A percentile compares a stretch with the other conserved stretches of the same genome.
These are phyloP conservation scores for Zaprionus inermis DNA, from an alignment of 1,140 invertebrate genomes.

Conservation along the genomic window DNA sequence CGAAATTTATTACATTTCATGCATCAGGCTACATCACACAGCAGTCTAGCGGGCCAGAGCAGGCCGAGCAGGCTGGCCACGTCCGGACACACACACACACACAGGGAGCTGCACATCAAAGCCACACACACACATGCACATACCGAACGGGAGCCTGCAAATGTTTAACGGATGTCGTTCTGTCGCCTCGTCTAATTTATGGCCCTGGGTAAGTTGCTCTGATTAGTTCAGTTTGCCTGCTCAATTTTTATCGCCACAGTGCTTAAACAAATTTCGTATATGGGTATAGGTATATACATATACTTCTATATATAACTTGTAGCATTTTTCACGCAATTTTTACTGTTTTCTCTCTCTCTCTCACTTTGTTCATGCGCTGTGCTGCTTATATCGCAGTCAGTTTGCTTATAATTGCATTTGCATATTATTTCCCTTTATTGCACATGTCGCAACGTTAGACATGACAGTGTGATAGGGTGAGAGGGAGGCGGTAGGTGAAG, in stretches of 20 bases:
- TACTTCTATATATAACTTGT: neutral
- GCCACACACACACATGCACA: constrained; percentile 43
- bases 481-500: neutral
- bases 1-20: constrained; percentile 83
- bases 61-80: constrained; percentile 32
- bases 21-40: constrained; percentile 61
- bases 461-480: constrained; percentile 35
- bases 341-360: neutral
- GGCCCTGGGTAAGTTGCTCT: constrained; percentile 75
- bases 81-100: constrained; percentile 52
- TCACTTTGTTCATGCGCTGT: neutral
- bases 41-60: constrained; percentile 6
- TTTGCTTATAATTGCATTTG: constrained; percentile 80
- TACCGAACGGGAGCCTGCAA: constrained; percentile 46
- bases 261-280: constrained; percentile 12
- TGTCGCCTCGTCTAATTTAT: constrained; percentile 75
- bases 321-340: constrained; percentile 4
- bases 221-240: constrained; percentile 51
- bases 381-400: constrained; percentile 62
- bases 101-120: neutral
- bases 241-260: constrained; percentile 62
- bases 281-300: neutral
- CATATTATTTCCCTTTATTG: constrained; percentile 82
- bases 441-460: constrained; percentile 76
- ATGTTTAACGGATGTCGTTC: constrained; percentile 61